These are phyloP conservation scores for Laspeyria flexula DNA, from an alignment of 2,888 invertebrate genomes.

Conservation along the genomic window DNA sequence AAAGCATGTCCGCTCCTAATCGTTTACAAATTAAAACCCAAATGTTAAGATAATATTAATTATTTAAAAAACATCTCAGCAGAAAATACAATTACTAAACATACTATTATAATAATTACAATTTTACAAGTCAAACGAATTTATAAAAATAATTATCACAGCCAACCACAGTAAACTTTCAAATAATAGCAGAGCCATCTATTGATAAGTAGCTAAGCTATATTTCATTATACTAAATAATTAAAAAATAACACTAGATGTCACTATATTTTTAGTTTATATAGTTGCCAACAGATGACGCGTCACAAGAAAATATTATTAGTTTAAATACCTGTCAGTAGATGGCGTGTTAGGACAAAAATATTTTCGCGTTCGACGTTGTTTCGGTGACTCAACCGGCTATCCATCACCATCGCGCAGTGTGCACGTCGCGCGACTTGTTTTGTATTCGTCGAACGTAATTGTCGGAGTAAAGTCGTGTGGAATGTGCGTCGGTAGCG, in stretches of 20 bases:
- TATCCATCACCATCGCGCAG: constrained; percentile 30
- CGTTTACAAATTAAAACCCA: no score
- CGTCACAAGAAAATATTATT: neutral
- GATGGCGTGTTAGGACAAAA: constrained; percentile 47
- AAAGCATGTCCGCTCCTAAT: no score
- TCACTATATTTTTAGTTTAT: constrained; percentile 12
- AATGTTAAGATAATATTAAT: no score
- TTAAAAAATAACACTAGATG: constrained; percentile 34
- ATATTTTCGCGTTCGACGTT: constrained; percentile 1
- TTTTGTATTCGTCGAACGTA: constrained; percentile 81
- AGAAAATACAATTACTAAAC: no score
- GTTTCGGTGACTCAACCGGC: constrained; percentile 40
- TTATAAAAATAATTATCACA: no score
- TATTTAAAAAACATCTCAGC: no score
- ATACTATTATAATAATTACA: no score
- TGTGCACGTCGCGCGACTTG: constrained; percentile 23
- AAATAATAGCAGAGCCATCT: constrained; percentile 45
- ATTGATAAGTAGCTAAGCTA: constrained; percentile 27
- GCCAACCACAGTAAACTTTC: neutral
- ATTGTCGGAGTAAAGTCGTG: constrained; percentile 67
- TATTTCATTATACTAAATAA: neutral
- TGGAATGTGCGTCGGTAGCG: constrained; percentile 66
- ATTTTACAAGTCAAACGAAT: no score
- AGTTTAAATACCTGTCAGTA: constrained; percentile 31
- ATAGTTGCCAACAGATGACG: constrained; percentile 52